phyloP scores from a whole-genome alignment of 23 tunicate species.

The Botrylloides violaceus region DNA sequence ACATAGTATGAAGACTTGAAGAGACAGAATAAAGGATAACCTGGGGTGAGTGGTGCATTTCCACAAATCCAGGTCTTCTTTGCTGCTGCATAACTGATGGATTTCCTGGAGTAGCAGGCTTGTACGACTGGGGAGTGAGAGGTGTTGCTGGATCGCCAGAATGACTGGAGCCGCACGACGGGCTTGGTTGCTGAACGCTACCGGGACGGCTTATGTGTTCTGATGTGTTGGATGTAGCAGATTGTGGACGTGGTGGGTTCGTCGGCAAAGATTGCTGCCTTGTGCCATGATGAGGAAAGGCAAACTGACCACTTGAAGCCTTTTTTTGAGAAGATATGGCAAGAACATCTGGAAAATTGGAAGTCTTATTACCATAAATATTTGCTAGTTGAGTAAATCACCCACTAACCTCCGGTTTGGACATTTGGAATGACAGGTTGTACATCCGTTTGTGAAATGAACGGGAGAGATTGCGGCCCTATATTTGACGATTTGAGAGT shows the following conservation, averaged over 20 bases:
- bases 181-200: slow-evolving; percentile 67
- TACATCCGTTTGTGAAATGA: background rate
- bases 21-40: no score
- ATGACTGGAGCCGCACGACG: slow-evolving; percentile 32
- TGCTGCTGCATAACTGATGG: slow-evolving; percentile 18
- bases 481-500: background rate
- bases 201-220: slow-evolving; percentile 38
- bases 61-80: slow-evolving; percentile 4
- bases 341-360: background rate
- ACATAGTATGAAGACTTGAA: no score
- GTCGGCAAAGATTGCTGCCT: slow-evolving; percentile 4
- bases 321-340: background rate
- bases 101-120: slow-evolving; percentile 41
- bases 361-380: background rate
- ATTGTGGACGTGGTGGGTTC: slow-evolving; percentile 22
- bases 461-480: background rate
- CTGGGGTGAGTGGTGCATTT: background rate
- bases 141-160: slow-evolving; percentile 32
- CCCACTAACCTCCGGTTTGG: background rate
- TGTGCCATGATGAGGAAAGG: background rate
- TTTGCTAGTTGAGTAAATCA: background rate
- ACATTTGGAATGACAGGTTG: background rate
- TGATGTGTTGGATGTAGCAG: slow-evolving; percentile 27
- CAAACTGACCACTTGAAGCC: slow-evolving; percentile 1
- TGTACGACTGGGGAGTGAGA: slow-evolving; percentile 37